Conservation (phyloP, 2,888 invertebrate species). For the Cerastis rubricosa region DNA sequence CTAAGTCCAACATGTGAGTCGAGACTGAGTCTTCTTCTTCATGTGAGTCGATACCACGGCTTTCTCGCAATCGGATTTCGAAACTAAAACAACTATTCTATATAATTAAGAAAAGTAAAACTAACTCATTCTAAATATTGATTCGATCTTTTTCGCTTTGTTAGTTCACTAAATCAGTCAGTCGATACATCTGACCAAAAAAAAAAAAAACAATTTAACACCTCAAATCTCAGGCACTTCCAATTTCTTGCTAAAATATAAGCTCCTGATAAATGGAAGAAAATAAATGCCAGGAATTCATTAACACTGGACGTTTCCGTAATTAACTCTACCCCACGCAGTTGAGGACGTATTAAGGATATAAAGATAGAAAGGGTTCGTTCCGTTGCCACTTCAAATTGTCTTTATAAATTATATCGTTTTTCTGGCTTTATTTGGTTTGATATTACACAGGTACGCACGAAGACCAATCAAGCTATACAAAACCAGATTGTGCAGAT, state of each 20-base stretch:
- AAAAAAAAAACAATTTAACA: neutral
- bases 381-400: slow-evolving; percentile 24
- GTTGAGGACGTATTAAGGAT: slow-evolving; percentile 16
- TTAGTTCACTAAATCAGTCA: neutral
- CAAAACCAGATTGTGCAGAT: too few species aligned
- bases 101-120: too few species aligned
- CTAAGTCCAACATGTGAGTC: neutral
- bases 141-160: neutral
- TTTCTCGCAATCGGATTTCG: neutral
- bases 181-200: neutral
- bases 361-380: slow-evolving; percentile 43
- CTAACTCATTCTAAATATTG: neutral
- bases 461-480: too few species aligned
- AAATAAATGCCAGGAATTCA: slow-evolving; percentile 48
- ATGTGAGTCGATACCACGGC: too few species aligned
- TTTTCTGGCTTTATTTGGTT: neutral
- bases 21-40: neutral
- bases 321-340: slow-evolving; percentile 42
- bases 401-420: slow-evolving; percentile 10
- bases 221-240: neutral
- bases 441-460: neutral
- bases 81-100: neutral
- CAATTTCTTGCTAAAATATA: neutral
- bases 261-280: neutral
- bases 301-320: slow-evolving; percentile 35